phyloP scores from a whole-genome alignment of 1,140 invertebrate genomes.

The Habropoda laboriosa region DNA sequence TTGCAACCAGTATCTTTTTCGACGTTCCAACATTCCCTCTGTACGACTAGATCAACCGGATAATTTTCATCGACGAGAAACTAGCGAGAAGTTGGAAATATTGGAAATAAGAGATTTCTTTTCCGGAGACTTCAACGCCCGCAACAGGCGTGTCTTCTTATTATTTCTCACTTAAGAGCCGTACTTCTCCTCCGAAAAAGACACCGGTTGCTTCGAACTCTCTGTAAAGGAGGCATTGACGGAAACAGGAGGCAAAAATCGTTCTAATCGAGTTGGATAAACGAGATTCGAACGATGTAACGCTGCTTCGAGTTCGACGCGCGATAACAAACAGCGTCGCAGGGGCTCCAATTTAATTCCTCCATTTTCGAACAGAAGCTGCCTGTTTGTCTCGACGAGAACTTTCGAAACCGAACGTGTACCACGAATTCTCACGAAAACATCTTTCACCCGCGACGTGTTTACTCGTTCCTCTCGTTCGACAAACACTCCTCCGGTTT shows the following conservation, averaged over 20 bases:
- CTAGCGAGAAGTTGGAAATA: too few relatives aligned
- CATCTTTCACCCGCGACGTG: neutral
- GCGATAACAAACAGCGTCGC: neutral
- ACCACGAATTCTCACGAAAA: neutral
- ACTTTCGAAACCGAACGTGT: neutral
- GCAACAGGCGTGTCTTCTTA: neutral
- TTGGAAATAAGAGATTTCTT: neutral
- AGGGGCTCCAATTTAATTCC: neutral
- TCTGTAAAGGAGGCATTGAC: neutral
- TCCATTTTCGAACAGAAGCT: neutral
- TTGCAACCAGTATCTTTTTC: neutral
- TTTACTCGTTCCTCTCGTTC: neutral
- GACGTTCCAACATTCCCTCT: too few relatives aligned
- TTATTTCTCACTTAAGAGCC: neutral
- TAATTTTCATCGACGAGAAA: neutral
- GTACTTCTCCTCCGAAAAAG: neutral
- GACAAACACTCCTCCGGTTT: neutral
- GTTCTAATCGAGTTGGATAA: neutral
- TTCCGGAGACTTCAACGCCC: neutral
- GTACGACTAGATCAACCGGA: too few relatives aligned
- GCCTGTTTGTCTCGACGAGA: too few relatives aligned
- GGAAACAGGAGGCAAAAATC: neutral
- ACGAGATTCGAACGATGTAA: neutral
- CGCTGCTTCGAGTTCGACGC: neutral
- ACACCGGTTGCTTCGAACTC: neutral